Evolutionary conservation across 2,797 vertebrate species (phyloP).

Genomic region (Alcedo atthis): DNA sequence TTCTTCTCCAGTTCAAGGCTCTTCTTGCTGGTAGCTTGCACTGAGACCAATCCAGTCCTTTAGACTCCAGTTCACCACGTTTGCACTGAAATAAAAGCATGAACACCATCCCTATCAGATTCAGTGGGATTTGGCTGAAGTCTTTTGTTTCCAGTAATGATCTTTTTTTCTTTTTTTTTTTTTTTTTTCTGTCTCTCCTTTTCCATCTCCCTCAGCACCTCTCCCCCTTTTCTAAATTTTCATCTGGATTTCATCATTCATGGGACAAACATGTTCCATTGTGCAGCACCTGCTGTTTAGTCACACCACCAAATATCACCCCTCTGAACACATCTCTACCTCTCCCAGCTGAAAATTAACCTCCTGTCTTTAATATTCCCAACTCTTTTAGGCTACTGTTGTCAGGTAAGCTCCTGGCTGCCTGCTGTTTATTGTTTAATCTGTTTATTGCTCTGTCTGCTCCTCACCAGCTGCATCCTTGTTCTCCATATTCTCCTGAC

Average conservation of each 20-base stretch:
- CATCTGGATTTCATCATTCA: not conserved
- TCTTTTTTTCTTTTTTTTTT: not conserved
- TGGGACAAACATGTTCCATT: not conserved
- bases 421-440: constrained; percentile 1
- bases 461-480: constrained; percentile 29
- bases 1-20: not conserved
- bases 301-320: not conserved
- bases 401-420: constrained; percentile 1
- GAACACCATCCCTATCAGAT: not conserved
- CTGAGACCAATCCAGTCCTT: not conserved
- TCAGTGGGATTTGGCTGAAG: not conserved
- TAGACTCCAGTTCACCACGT: not conserved
- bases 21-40: not conserved
- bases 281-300: not conserved
- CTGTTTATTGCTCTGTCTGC: constrained; percentile 7
- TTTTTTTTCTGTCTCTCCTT: not conserved
- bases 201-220: not conserved
- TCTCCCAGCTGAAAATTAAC: not conserved
- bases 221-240: not conserved
- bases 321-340: not conserved
- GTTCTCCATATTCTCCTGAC: not conserved
- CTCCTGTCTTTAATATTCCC: not conserved
- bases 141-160: not conserved
- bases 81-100: not conserved
- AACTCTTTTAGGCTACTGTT: not conserved